Evolutionary conservation across 2,797 vertebrate species (phyloP), one percentile per base, ranked within the genome.

Genomic region (Rousettus madagascariensis): DNA sequence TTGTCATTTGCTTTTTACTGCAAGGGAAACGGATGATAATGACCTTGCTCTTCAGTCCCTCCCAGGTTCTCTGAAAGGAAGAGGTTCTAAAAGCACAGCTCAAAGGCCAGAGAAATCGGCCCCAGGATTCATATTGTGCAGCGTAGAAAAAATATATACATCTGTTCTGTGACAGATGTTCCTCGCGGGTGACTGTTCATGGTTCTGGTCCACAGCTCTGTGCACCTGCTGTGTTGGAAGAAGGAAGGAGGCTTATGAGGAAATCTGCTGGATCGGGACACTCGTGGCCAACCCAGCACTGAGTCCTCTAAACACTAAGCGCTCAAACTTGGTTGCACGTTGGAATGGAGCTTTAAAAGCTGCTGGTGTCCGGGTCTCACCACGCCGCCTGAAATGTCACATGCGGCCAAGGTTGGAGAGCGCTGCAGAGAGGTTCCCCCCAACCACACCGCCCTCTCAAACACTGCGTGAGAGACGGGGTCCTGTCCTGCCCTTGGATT

Each of bases 1-100:
- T 85, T 80, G 72, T 90, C 72, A 88, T 90, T 68, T 46, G 87
- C 41, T 93, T 41, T 85, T 68, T 69, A 94, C 1, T 78, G 38
- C 24, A 41, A 61, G 30, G 61, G 30, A 59, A 86, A 57, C 17
- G 36, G 78, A 55, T 0, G 30, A 24, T 78, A 79, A 86, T 1
- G 1, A 22, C 57, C 65, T 71, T 86, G 75, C 51, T 89, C 59
- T 63, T 69, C 12, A 24, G 24, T 12, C 17, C 43, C 0, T 3
- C 36, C 55, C 90, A 46, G 86, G n/a, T 55, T 19, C 57, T 92
- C 43, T 59, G 36, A 86, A 86, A 66, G 24, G 86, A 71, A 90
- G 79, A 46, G 43, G 28, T 61, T 77, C 66, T 43, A 78, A 46
- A 69, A 4, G 86, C 46, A 86, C 68, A 1, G 83, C 68, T 94